Conservation (phyloP, 1,140 invertebrate genomes). For the Melanaphis sacchari region DNA sequence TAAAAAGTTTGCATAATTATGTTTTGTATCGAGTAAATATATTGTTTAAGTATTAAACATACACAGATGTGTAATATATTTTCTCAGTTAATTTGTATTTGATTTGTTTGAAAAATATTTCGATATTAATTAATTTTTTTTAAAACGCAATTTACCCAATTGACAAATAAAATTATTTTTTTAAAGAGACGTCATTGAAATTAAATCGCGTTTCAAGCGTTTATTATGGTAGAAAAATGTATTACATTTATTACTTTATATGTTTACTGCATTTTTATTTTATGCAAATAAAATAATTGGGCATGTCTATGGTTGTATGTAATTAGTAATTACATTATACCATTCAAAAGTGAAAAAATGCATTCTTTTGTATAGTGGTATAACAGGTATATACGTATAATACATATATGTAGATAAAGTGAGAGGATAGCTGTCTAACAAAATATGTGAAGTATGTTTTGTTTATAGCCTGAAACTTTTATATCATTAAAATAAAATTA, state of each 20-base stretch:
- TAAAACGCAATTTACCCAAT: neutral
- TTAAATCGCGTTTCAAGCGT: neutral
- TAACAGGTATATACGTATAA: neutral
- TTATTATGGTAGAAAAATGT: neutral
- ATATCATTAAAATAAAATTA: neutral
- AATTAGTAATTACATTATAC: neutral
- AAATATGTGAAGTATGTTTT: neutral
- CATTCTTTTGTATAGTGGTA: neutral
- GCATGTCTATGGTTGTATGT: neutral
- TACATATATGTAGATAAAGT: neutral
- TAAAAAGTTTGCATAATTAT: neutral
- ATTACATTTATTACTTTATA: neutral
- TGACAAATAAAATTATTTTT: neutral
- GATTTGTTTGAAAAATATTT: neutral
- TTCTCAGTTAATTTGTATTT: neutral
- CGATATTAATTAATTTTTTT: neutral
- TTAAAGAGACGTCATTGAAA: neutral
- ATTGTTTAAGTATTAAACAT: neutral
- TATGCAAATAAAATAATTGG: neutral
- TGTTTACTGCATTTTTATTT: neutral
- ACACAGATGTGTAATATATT: neutral
- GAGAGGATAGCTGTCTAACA: neutral
- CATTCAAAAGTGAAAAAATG: neutral
- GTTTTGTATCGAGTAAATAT: neutral
- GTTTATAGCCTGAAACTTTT: neutral